Evolutionary conservation across 2,797 vertebrate species (phyloP).

Genomic region (Anguilla obscura): DNA sequence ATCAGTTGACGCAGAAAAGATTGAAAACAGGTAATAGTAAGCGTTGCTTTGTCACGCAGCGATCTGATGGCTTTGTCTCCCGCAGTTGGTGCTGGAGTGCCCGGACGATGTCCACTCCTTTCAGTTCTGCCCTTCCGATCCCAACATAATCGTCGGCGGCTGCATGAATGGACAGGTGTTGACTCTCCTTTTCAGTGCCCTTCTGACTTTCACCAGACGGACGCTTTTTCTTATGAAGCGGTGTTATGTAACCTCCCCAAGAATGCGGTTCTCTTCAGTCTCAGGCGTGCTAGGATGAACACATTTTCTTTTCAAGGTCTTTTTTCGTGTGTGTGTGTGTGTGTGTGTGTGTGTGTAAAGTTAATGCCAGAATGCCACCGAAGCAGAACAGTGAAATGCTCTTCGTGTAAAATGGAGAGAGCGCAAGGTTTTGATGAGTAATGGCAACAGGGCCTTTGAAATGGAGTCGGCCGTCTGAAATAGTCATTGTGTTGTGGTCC

Average conservation of each 20-base stretch:
- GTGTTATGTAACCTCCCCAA: constrained; percentile 15
- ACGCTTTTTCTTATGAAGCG: constrained; percentile 22
- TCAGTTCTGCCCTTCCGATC: constrained; percentile 85
- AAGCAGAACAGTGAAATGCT: neutral
- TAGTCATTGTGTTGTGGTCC: constrained; percentile 39
- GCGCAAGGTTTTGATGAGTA: neutral
- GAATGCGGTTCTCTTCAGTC: neutral
- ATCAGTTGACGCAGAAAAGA: neutral
- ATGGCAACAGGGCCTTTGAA: neutral
- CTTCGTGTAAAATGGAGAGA: neutral
- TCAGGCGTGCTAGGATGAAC: constrained; percentile 8
- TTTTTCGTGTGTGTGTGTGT: neutral
- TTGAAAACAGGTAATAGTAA: neutral
- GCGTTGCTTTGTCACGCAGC: neutral
- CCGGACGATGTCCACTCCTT: constrained; percentile 87
- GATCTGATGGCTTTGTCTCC: constrained; percentile 50
- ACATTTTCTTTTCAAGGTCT: constrained; percentile 21
- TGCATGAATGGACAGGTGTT: constrained; percentile 89
- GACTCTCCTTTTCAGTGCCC: constrained; percentile 30
- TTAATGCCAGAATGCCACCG: neutral
- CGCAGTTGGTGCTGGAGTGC: constrained; percentile 85
- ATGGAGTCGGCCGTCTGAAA: neutral
- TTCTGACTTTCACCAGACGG: constrained; percentile 17
- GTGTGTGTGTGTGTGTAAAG: neutral
- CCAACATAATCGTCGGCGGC: constrained; percentile 89